Evolutionary conservation across 2,113 vertebrate genomes (phyloP).

Genomic region (Triplophysa dalaica): DNA sequence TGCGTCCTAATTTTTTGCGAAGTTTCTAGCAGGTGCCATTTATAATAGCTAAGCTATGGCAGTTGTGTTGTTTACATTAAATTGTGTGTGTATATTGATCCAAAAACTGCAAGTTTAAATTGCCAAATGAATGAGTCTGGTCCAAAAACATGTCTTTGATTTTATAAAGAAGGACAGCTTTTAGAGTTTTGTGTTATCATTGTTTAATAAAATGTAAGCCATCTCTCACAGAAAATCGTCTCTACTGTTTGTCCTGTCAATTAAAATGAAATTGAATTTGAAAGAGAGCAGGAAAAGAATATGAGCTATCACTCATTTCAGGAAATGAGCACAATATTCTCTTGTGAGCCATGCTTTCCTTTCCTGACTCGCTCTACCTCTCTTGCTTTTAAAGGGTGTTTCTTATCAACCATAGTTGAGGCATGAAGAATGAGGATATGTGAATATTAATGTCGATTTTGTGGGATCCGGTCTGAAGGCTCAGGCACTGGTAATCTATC

Average conservation of each 20-base stretch:
- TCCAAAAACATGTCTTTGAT: neutral
- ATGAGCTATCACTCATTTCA: slow-evolving; percentile 4
- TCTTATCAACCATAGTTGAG: slow-evolving; percentile 4
- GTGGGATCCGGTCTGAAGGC: slow-evolving; percentile 12
- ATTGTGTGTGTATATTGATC: neutral
- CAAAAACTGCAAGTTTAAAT: neutral
- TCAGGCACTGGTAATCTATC: slow-evolving; percentile 15
- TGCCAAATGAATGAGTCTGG: neutral
- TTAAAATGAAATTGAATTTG: slow-evolving; percentile 22
- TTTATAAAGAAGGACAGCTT: slow-evolving; percentile 14
- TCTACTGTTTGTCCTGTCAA: slow-evolving; percentile 29
- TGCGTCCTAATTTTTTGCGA: neutral
- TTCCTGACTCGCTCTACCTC: neutral
- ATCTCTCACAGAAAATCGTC: neutral
- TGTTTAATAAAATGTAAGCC: slow-evolving; percentile 5
- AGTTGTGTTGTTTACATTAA: neutral
- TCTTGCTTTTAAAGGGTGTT: neutral
- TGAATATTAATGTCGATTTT: slow-evolving; percentile 42
- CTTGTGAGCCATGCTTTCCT: neutral
- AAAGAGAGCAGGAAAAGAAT: neutral
- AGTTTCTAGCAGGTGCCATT: neutral
- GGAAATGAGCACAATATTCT: slow-evolving; percentile 4
- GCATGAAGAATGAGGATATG: slow-evolving; percentile 39
- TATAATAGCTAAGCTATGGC: neutral
- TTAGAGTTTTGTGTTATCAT: neutral